Conservation (phyloP, 1,140 invertebrate genomes). For the Drosophila truncata region DNA sequence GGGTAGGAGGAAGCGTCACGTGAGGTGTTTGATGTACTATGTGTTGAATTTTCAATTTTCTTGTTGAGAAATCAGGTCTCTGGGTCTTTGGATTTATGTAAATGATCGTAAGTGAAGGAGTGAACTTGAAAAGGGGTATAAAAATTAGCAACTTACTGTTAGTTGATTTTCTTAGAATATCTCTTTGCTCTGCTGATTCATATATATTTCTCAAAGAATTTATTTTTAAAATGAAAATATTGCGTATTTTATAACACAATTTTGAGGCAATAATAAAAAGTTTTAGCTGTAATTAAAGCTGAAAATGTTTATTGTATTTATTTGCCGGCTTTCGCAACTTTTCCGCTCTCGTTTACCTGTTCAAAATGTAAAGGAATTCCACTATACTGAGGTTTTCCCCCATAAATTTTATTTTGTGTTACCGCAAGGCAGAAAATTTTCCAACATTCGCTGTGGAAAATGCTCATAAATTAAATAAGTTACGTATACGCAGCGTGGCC, state of each 20-base stretch:
- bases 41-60: background rate
- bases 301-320: slow-evolving; percentile 2
- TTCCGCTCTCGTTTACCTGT: slow-evolving; percentile 15
- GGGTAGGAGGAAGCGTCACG: slow-evolving; percentile 26
- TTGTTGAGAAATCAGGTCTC: slow-evolving; percentile 4
- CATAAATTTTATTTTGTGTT: slow-evolving; percentile 35
- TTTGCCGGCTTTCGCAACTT: background rate
- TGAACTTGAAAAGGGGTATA: background rate
- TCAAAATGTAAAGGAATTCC: slow-evolving; percentile 14
- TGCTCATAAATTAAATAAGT: slow-evolving; percentile 69
- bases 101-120: slow-evolving; percentile 18
- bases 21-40: slow-evolving; percentile 23
- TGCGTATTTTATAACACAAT: slow-evolving; percentile 3
- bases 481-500: slow-evolving; percentile 42
- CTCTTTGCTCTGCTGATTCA: background rate
- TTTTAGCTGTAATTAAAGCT: too few species aligned
- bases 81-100: slow-evolving; percentile 21
- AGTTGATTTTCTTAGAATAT: slow-evolving; percentile 11
- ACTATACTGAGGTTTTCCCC: slow-evolving; percentile 13
- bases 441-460: slow-evolving; percentile 20
- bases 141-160: slow-evolving; percentile 7
- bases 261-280: background rate
- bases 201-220: background rate
- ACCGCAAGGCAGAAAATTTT: slow-evolving; percentile 2
- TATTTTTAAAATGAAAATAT: slow-evolving; percentile 1